Base-by-base conservation (phyloP, 2,113 vertebrate species). In the Irena cyanogastra region DNA sequence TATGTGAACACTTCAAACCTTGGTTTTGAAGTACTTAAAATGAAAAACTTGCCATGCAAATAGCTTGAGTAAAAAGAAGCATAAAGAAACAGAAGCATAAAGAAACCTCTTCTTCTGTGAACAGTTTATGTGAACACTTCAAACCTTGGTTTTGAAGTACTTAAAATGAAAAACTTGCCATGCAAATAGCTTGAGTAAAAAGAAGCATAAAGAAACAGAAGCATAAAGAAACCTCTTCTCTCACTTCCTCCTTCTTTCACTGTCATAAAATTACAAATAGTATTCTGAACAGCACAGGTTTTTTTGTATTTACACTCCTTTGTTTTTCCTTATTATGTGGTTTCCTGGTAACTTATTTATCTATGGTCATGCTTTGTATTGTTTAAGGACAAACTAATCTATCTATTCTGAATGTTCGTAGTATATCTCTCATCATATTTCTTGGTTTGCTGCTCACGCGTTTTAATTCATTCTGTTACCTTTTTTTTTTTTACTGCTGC, bases 261-360 rank as follows among this genome's bases (percentile, higher is more conserved):
- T 24, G 23, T 22, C 87, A 20, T 0, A 77, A 72, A 83, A 57
- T 37, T 47, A 42, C 30, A 64, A 52, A 23, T 41, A 37, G 10
- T 54, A 28, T 37, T 77, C 37, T 90, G 45, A 77, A 60, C 19
- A n/a, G 7, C 10, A 7, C 13, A 20, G 9, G 4, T 0, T 37
- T 61, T 86, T 85, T 61, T 71, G 3, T 41, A 28, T 44, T 64
- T 90, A 14, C 13, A 4, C 9, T 60, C 44, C 17, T 41, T 47
- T 54, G 5, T 26, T 74, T 66, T 91, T 47, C 10, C 4, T 85
- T 71, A 21, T 35, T 53, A 17, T 7, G 12, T 0, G 0, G 8
- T 71, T 54, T 87, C 44, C 65, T 19, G n/a, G 42, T 35, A 81
- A 45, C 17, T 16, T 6, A 37, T 60, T 66, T 76, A 30, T 31